Base-by-base conservation (phyloP, 2,113 vertebrate genomes). In the Bubalus kerabau region DNA sequence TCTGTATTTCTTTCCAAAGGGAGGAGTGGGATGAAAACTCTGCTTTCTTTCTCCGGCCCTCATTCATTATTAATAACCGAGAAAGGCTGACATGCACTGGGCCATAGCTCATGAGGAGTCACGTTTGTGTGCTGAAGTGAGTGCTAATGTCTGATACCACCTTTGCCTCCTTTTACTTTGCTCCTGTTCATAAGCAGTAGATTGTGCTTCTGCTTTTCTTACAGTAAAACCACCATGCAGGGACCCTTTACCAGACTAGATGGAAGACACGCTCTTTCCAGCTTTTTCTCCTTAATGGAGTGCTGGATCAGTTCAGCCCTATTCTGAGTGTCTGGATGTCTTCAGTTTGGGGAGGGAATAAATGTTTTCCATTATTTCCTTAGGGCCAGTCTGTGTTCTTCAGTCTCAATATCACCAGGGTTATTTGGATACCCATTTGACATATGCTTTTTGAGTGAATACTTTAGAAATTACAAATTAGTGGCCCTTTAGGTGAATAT, bases 61-160 rank as follows among this genome's bases (percentile, higher is more conserved):
- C 16, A 26, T 28, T 95, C 52, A 57, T 23, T 50, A 14, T 90
- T 26, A 50, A 19, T 87, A 48, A n/a, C 8, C 19, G 1, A 82
- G 52, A 90, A 26, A 59, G n/a, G 3, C 30, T 62, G 56, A 21
- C 4, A 6, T 3, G 81, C n/a, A 10, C 24, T 59, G 52, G 56
- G 23, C 8, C 54, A 32, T 12, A 67, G 12, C 36, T 76, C 60
- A 10, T 17, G 14, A 83, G 46, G 7, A 91, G 12, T 28, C 91
- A 85, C 28, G 12, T 11, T 48, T 24, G 52, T 6, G 9, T 28
- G 54, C 0, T 16, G 14, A 59, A 76, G 64, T 30, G 43, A 87
- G 4, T 11, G 9, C 9, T 80, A 5, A 0, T 32, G 48, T 28
- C 15, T n/a, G 2, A 2, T 24, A 10, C 5, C 17, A 3, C 13